A percentile compares a stretch with the other conserved stretches of the same genome.
Evolutionary conservation across 2,888 invertebrate species (phyloP).

Genomic region (Glyphotaelius pellucidus): DNA sequence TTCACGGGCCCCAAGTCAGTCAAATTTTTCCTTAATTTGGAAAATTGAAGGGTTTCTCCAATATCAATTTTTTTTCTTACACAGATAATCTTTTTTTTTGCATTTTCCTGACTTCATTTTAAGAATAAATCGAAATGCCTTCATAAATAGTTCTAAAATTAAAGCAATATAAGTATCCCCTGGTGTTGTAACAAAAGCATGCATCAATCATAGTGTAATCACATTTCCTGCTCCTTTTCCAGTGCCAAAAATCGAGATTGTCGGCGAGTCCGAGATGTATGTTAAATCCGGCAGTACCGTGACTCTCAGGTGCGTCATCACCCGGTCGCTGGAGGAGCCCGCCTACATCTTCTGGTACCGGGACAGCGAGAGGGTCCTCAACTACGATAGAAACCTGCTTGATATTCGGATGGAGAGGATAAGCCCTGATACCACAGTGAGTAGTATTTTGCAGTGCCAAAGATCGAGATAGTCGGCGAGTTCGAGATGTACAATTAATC

Average conservation of each 20-base stretch:
- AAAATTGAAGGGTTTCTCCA: no score
- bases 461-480: conserved; percentile 92
- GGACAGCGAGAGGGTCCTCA: conserved; percentile 86
- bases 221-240: conserved; percentile 68
- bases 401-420: conserved; percentile 84
- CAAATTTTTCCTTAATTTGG: no score
- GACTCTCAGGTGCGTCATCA: conserved; percentile 92
- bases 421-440: conserved; percentile 83
- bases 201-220: not conserved
- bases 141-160: no score
- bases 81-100: no score
- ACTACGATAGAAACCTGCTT: conserved; percentile 83
- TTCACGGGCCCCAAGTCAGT: no score
- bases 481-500: conserved; percentile 92
- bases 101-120: no score
- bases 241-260: conserved; percentile 95
- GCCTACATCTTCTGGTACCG: conserved; percentile 97
- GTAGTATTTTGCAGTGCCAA: not conserved
- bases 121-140: no score
- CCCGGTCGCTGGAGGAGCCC: conserved; percentile 93
- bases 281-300: conserved; percentile 94
- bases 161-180: not conserved
- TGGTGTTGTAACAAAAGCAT: not conserved
- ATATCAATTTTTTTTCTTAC: no score
- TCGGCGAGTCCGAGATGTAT: conserved; percentile 92